These are phyloP conservation scores for Mastigias papua DNA, from an alignment of 30 jellyfish, hydroid and myxozoan genomes.

Conservation along the genomic window DNA sequence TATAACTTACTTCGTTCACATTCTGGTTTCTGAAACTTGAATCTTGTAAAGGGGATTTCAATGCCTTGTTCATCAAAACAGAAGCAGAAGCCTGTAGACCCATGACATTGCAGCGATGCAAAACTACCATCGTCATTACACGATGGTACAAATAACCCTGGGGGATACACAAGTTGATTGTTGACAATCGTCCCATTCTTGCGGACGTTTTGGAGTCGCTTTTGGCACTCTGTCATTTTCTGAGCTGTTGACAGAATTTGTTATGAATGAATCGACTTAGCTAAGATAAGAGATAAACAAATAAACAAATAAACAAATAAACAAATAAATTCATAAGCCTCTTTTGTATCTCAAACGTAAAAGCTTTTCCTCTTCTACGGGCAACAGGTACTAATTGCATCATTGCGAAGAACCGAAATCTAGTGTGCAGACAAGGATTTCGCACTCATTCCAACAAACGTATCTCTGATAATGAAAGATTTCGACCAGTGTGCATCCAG, in stretches of 20 bases:
- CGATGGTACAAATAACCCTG: conserved; percentile 80
- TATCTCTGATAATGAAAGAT: no score
- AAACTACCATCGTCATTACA: conserved; percentile 81
- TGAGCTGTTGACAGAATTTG: background rate
- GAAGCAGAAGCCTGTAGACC: conserved; percentile 79
- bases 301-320: no score
- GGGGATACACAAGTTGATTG: conserved; percentile 47
- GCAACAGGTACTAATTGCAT: no score
- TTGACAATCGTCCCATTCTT: background rate
- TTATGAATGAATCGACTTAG: background rate
- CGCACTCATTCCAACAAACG: no score
- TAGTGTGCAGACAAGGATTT: no score
- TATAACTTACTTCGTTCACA: conserved; percentile 54
- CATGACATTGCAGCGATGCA: conserved; percentile 79
- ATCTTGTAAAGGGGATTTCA: conserved; percentile 57
- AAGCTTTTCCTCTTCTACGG: no score
- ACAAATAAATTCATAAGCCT: no score
- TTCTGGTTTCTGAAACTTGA: conserved; percentile 30
- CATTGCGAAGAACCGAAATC: no score
- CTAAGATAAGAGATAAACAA: no score
- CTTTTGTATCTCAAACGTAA: no score
- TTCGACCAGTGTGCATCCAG: no score
- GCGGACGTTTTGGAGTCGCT: conserved; percentile 10
- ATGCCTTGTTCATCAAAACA: conserved; percentile 72
- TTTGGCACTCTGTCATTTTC: conserved; percentile 35